These are phyloP conservation scores for Drosophila kikkawai DNA, from an alignment of 1,140 invertebrate genomes.

Conservation along the genomic window DNA sequence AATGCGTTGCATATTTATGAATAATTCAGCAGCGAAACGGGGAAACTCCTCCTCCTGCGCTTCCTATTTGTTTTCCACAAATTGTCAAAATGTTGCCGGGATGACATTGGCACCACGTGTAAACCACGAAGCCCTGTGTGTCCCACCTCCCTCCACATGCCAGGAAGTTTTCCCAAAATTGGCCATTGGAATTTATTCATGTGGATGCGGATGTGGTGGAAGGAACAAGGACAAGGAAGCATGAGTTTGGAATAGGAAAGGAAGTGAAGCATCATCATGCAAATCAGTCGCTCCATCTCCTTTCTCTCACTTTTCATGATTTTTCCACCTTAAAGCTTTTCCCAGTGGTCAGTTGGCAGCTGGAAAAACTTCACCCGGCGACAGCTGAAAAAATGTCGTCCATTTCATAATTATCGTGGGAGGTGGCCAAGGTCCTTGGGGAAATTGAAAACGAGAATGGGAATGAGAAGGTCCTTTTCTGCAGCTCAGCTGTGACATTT, in stretches of 20 bases:
- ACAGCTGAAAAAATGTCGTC: constrained; percentile 53
- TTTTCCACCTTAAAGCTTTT: constrained; percentile 29
- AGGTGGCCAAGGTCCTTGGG: constrained; percentile 28
- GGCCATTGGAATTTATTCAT: constrained; percentile 53
- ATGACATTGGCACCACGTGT: constrained; percentile 51
- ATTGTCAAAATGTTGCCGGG: constrained; percentile 55
- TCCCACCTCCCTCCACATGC: constrained; percentile 1
- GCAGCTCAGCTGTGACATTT: constrained; percentile 64
- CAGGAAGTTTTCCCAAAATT: constrained; percentile 47
- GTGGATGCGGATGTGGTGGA: constrained; percentile 17
- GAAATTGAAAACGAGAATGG: constrained; percentile 35
- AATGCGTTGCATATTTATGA: constrained; percentile 62
- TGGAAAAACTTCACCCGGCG: constrained; percentile 31
- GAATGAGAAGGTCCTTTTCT: constrained; percentile 9
- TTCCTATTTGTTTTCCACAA: constrained; percentile 46
- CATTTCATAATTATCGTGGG: constrained; percentile 69
- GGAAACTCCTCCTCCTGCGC: constrained; percentile 11
- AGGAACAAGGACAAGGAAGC: neutral
- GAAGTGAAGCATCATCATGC: constrained; percentile 39
- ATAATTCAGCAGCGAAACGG: constrained; percentile 47
- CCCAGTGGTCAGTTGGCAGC: constrained; percentile 29
- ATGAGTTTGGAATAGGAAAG: neutral
- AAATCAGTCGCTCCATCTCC: constrained; percentile 28
- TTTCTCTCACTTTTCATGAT: neutral
- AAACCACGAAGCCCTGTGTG: constrained; percentile 9